Base-by-base conservation (phyloP, 2,113 vertebrate species). In the Chrysemys picta region DNA sequence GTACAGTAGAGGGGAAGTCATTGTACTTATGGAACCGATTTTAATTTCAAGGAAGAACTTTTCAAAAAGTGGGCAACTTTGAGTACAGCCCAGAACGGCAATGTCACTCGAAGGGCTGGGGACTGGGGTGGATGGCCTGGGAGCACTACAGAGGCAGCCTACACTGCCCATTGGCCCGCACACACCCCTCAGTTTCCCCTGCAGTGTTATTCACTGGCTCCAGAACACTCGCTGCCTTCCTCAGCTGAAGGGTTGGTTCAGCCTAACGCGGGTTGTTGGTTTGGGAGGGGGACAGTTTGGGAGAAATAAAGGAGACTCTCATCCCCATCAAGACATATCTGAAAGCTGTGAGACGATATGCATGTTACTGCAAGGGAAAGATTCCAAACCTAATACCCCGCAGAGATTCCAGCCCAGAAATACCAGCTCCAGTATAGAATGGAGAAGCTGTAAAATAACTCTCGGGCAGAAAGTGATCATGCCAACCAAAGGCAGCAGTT, bases 381-480 rank as follows among this genome's bases (percentile, higher is more conserved):
- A 88, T 92, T 88, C 69, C 86, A 69, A 80, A 42, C 24, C 38
- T 72, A 88, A 92, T 92, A 56, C 75, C 50, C 42, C 22, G 16
- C 79, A 76, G 79, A 91, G 75, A 88, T 84, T 88, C 91, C 72
- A 80, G 72, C 65, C 86, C 91, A 84, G 50, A 92, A 92, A 92
- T 88, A 92, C 49, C 72, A 88, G 75, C 75, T 72, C 72, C 81
- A 54, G 27, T 24, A n/a, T 56, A 57, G 82, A 38, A n/a, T 49
- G 42, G 85, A 80, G 38, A 65, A 38, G 27, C 54, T 88, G 59
- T 92, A 80, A 92, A 88, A 92, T 72, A 88, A 79, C 75, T 56
- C 75, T 42, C 42, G 19, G 22, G 22, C 65, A 84, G 81, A 72
- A 80, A 50, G 29, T 21, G 31, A n/a, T 62, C 45, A 47, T 19